Evolutionary conservation across 2,888 invertebrate genomes (phyloP), one percentile per base, ranked within the genome.

Genomic region (Drosophila longiperda): DNA sequence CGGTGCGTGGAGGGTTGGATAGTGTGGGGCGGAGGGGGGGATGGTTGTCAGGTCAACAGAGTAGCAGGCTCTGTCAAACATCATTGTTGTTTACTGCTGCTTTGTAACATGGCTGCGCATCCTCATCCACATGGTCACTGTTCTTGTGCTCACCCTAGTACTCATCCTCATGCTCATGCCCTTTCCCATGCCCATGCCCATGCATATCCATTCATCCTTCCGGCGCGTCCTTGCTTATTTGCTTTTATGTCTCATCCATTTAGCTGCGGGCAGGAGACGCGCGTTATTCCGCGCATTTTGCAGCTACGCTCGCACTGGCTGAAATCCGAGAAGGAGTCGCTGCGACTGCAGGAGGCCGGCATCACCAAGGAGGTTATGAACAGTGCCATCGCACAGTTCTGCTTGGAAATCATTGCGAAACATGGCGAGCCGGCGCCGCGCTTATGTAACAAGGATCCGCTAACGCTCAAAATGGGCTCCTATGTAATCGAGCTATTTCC

Each of bases 361-460:
- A 97, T 99, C 77, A 96, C 97, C 66, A 97, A 97, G 93, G 96
- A 97, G 91, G 97, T 98, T 84, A 95, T 99, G 92, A 98, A 99
- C 94, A 96, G 98, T 90, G 99, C 99, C 64, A 97, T 99, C 88
- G 97, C 99, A 42, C 97, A 99, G 53, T 99, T 99, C 94, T 98
- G 99, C 91, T 94, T 99, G 78, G 99, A 99, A 94, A 97, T 99
- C 91, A 98, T 99, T 89, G 98, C 98, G 70, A 96, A 97, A 83
- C 99, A 99, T 94, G 99, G 99, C 50, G 98, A 98, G 90, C 97
- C 98, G 34, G 99, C 99, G 62, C 96, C 97, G 73, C 95, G 99
- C 60, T 95, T 99, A 76, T 99, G 99, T 94, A 99, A 99, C 95
- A 99, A 99, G 94, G 99, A 99, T 94, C 99, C 99, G 60, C 96